A percentile compares a stretch with the other conserved stretches of the same genome.
Evolutionary conservation across 2,113 vertebrate species (phyloP).

Genomic region (Callopanchax toddi): DNA sequence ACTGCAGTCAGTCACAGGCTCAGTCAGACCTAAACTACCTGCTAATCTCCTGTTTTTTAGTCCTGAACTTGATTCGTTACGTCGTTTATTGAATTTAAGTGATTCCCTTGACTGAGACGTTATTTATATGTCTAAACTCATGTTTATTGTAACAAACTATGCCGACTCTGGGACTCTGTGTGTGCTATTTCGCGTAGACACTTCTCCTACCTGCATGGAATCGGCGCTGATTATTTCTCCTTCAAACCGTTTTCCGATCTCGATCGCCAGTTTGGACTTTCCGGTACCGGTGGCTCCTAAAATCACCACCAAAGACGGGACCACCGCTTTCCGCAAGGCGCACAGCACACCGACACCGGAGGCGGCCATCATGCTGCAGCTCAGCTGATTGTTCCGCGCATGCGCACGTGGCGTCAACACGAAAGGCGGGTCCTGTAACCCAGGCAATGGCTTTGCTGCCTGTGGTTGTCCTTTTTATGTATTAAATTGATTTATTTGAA

Average conservation of each 20-base stretch:
- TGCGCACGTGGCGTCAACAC: slow-evolving; percentile 37
- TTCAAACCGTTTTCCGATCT: slow-evolving; percentile 84
- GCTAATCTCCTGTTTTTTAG: too few relatives aligned
- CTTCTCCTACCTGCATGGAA: slow-evolving; percentile 90
- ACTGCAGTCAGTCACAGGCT: too few relatives aligned
- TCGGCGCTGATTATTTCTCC: slow-evolving; percentile 94
- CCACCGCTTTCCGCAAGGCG: slow-evolving; percentile 48
- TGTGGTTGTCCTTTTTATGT: too few relatives aligned
- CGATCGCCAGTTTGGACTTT: slow-evolving; percentile 90
- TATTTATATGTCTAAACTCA: neutral
- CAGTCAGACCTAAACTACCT: too few relatives aligned
- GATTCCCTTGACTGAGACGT: too few relatives aligned
- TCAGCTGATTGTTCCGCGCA: slow-evolving; percentile 51
- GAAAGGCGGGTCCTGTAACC: slow-evolving; percentile 56
- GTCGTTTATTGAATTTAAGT: too few relatives aligned
- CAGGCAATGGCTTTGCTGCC: slow-evolving; percentile 45
- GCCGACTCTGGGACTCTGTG: slow-evolving; percentile 1
- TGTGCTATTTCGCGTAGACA: neutral
- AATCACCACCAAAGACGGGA: slow-evolving; percentile 86
- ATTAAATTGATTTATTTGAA: too few relatives aligned
- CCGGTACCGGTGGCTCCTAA: slow-evolving; percentile 92
- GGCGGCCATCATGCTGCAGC: slow-evolving; percentile 76
- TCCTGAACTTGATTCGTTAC: too few relatives aligned
- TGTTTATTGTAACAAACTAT: neutral
- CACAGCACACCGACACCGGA: slow-evolving; percentile 63